These are phyloP conservation scores for Okapia johnstoni DNA, from an alignment of 2,113 vertebrate species.

Conservation along the genomic window DNA sequence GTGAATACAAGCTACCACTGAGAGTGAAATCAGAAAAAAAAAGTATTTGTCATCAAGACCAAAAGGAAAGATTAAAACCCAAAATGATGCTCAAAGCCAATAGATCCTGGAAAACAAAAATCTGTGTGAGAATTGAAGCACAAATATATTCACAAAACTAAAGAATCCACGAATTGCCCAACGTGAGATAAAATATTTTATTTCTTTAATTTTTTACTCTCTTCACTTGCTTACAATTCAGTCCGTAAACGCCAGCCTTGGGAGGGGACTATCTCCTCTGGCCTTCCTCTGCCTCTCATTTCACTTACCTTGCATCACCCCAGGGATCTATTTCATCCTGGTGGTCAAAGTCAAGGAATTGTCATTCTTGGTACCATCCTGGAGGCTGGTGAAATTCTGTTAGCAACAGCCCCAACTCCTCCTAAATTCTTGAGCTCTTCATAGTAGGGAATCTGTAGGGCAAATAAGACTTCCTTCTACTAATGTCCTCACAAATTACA, in stretches of 20 bases:
- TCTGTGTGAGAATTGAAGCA: background rate
- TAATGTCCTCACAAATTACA: background rate
- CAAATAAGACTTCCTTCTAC: background rate
- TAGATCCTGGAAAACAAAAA: background rate
- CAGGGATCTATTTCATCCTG: background rate
- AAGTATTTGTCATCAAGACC: background rate
- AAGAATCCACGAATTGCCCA: background rate
- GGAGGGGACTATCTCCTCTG: background rate
- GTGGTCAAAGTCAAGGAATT: background rate
- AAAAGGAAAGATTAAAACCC: background rate
- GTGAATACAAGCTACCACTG: background rate
- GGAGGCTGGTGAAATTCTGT: background rate
- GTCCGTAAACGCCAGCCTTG: background rate
- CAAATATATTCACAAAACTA: background rate
- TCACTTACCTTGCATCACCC: background rate
- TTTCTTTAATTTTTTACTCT: background rate
- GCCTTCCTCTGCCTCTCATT: background rate
- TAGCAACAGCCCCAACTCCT: background rate
- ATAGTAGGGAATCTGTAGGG: background rate
- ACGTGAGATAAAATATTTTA: background rate
- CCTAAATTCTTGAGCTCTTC: background rate
- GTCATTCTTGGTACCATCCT: background rate
- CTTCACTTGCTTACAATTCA: background rate
- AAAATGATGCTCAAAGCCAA: background rate
- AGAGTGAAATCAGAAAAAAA: background rate